Percentiles rank a stretch among this genome's conserved stretches.
phyloP scores from a whole-genome alignment of 2,113 vertebrate species.

The Taxidea taxus region DNA sequence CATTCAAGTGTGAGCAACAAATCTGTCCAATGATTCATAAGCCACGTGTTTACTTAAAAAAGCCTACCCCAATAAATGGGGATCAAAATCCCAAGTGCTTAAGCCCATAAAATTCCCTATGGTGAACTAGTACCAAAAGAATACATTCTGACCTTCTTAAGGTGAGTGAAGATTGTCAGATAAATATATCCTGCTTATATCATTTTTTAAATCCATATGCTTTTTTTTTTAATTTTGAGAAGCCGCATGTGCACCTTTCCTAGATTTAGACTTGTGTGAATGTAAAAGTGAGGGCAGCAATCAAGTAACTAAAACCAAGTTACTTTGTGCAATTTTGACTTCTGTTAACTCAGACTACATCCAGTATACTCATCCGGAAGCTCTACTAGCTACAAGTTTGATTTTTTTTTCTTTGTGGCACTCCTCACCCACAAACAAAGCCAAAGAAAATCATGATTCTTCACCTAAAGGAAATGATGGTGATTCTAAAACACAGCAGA shows the following conservation, averaged over 20 bases:
- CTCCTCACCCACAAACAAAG: not conserved
- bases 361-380: not conserved
- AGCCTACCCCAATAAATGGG: slow-evolving; percentile 64
- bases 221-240: not conserved
- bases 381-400: not conserved
- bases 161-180: slow-evolving; percentile 31
- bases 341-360: not conserved
- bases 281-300: not conserved
- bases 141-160: slow-evolving; percentile 8
- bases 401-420: not conserved
- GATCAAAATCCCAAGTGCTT: slow-evolving; percentile 66
- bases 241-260: not conserved
- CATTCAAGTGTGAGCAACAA: slow-evolving; percentile 40
- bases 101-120: slow-evolving; percentile 56
- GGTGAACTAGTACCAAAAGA: slow-evolving; percentile 21
- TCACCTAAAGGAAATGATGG: not conserved
- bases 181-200: not conserved
- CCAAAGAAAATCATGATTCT: not conserved
- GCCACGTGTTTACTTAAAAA: slow-evolving; percentile 69
- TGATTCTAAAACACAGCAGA: not conserved
- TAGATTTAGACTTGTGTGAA: not conserved
- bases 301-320: not conserved
- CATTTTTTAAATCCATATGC: not conserved
- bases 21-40: slow-evolving; percentile 52
- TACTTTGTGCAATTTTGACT: not conserved